These are phyloP conservation scores for Hirtodrosophila trivittata DNA, from an alignment of 2,888 invertebrate genomes.

Conservation along the genomic window DNA sequence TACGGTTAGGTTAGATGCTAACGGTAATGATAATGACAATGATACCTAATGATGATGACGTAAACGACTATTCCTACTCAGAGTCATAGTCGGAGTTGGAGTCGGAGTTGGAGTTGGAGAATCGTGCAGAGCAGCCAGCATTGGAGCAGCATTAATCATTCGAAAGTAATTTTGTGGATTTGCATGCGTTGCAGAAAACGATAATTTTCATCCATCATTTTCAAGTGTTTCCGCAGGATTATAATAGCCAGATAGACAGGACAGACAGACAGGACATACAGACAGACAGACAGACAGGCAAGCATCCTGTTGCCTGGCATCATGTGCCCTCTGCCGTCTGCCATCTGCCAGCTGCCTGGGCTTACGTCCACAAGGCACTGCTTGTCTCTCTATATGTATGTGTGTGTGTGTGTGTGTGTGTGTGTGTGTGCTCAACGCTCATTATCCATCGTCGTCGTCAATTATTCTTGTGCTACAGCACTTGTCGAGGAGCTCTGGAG, in stretches of 20 bases:
- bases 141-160: constrained; percentile 71
- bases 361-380: no score
- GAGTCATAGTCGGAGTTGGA: no score
- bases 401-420: constrained; percentile 8
- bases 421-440: constrained; percentile 49
- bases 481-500: constrained; percentile 36
- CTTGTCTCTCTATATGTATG: constrained; percentile 3
- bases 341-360: constrained; percentile 22
- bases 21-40: constrained; percentile 11
- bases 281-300: constrained; percentile 4
- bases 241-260: constrained; percentile 60
- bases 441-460: constrained; percentile 76
- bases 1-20: constrained; percentile 2
- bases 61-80: not conserved
- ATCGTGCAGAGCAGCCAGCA: constrained; percentile 5
- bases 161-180: constrained; percentile 78
- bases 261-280: constrained; percentile 1
- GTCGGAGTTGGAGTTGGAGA: not conserved
- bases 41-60: constrained; percentile 20
- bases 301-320: constrained; percentile 26
- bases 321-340: not conserved
- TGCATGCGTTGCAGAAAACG: constrained; percentile 79
- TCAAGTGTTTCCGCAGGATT: constrained; percentile 79
- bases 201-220: constrained; percentile 79
- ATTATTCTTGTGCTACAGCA: constrained; percentile 71